A percentile compares a stretch with the other conserved stretches of the same genome.
Conservation (phyloP, 2,888 invertebrate genomes). For the Calameuta filiformis region DNA sequence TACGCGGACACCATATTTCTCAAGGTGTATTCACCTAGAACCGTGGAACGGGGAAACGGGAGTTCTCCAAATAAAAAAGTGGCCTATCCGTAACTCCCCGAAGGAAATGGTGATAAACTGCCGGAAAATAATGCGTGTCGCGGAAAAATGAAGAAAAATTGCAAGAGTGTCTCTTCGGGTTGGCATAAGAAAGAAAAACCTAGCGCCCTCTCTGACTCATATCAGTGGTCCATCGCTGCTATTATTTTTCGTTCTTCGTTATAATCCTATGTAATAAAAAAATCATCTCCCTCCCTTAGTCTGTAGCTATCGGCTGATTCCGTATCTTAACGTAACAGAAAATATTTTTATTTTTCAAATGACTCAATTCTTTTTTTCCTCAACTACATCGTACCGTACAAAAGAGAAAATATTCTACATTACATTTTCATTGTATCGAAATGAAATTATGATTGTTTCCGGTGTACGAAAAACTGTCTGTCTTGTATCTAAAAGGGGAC, state of each 20-base stretch:
- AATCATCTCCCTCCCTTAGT: not conserved
- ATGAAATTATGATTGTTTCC: not conserved
- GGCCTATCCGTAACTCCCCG: conserved; percentile 16
- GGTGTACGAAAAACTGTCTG: not conserved
- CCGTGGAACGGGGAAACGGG: not conserved
- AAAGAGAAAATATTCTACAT: not conserved
- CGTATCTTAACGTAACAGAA: not conserved
- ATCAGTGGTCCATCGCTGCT: not conserved
- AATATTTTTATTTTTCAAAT: not conserved
- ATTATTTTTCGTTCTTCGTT: not conserved
- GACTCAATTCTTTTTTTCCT: not conserved
- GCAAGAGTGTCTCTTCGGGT: conserved; percentile 28
- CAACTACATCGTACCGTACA: not conserved
- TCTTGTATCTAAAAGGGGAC: not conserved
- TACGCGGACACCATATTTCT: not conserved
- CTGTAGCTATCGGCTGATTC: not conserved
- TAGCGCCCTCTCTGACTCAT: not conserved
- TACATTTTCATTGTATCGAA: not conserved
- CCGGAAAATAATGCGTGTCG: conserved; percentile 48
- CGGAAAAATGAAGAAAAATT: conserved; percentile 51
- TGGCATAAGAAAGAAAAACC: conserved; percentile 36
- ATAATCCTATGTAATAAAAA: not conserved
- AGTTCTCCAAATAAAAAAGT: conserved; percentile 11
- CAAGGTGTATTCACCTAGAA: not conserved
- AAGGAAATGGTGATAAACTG: conserved; percentile 51